These are phyloP conservation scores for Sycobia sp. DNA, from an alignment of 1,140 invertebrate species.

Conservation along the genomic window DNA sequence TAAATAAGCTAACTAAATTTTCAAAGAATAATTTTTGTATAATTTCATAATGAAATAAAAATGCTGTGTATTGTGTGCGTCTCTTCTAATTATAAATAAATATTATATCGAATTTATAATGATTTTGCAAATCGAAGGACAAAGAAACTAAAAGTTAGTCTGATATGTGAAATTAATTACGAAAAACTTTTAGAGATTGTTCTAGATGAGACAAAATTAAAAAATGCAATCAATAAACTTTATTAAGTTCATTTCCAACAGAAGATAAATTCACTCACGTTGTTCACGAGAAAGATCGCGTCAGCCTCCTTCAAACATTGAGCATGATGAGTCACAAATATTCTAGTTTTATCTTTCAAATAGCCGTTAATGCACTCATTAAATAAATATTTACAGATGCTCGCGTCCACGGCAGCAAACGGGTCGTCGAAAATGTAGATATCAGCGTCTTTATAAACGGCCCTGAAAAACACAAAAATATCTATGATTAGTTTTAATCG, in stretches of 20 bases:
- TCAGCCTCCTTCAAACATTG: conserved; percentile 76
- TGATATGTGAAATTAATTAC: too few relatives aligned
- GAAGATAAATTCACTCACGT: conserved; percentile 59
- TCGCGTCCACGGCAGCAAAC: conserved; percentile 76
- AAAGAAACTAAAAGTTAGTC: too few relatives aligned
- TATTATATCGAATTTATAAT: neutral
- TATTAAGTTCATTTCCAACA: neutral
- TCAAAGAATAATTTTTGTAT: too few relatives aligned
- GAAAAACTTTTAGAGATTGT: neutral
- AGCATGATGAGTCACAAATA: conserved; percentile 81
- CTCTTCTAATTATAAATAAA: too few relatives aligned
- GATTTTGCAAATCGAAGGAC: too few relatives aligned
- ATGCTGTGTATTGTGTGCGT: too few relatives aligned
- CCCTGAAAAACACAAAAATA: conserved; percentile 56
- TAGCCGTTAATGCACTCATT: conserved; percentile 70
- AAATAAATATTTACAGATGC: conserved; percentile 78
- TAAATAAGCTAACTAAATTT: too few relatives aligned
- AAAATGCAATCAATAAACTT: neutral
- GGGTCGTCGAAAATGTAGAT: conserved; percentile 82
- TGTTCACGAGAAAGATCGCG: conserved; percentile 69
- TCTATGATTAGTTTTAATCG: too few relatives aligned
- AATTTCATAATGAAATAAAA: neutral
- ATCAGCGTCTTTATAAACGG: conserved; percentile 80
- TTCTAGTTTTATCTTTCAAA: conserved; percentile 71
- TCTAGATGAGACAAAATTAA: neutral